Percentiles rank a stretch among this genome's conserved stretches.
Conservation (phyloP, 2,113 vertebrate species). For the Oreochromis tanganicae region DNA sequence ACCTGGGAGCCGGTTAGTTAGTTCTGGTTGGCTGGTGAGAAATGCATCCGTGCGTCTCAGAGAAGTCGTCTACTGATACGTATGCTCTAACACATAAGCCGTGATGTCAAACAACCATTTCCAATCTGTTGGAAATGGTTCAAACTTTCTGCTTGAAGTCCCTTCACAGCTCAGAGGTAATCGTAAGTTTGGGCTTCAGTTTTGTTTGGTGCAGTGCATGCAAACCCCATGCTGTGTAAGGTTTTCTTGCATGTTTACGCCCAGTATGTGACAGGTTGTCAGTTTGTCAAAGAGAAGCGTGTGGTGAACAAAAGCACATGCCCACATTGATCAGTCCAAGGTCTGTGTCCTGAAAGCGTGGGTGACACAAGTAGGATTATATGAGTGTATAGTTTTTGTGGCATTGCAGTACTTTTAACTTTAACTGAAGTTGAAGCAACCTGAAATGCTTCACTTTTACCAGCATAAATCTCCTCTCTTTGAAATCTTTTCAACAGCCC, state of each 20-base stretch:
- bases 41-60: background rate
- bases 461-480: background rate
- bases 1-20: background rate
- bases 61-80: background rate
- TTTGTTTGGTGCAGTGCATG: background rate
- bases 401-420: background rate
- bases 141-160: background rate
- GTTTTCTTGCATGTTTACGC: background rate
- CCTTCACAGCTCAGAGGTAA: background rate
- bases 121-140: background rate
- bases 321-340: background rate
- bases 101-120: background rate
- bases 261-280: background rate
- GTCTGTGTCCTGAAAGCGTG: background rate
- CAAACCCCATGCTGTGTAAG: background rate
- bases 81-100: background rate
- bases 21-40: background rate
- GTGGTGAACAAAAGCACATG: background rate
- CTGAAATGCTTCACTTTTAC: background rate
- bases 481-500: background rate
- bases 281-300: background rate
- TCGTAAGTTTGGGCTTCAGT: background rate
- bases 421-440: background rate
- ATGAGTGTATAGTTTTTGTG: background rate
- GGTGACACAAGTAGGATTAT: background rate